Conservation (phyloP, 2,797 vertebrate genomes). For the Acropternis orthonyx region DNA sequence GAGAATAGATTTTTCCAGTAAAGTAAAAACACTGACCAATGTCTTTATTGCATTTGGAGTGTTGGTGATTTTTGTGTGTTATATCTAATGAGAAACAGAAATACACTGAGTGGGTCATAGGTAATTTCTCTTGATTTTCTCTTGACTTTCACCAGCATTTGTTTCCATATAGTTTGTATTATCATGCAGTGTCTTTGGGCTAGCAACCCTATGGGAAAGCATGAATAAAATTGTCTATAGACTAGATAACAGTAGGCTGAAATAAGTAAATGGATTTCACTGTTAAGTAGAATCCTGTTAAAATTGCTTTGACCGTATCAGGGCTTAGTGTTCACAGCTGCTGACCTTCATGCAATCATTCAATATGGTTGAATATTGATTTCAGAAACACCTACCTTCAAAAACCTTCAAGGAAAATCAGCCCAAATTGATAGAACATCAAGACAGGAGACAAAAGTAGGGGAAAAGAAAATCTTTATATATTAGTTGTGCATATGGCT, state of each 20-base stretch:
- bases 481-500: not conserved
- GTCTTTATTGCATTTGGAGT: not conserved
- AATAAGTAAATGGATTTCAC: not conserved
- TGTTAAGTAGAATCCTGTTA: not conserved
- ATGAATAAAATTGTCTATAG: not conserved
- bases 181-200: not conserved
- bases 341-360: not conserved
- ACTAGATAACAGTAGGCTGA: not conserved
- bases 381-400: not conserved
- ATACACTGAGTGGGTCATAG: not conserved
- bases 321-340: not conserved
- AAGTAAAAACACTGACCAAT: not conserved
- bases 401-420: not conserved
- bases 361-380: not conserved
- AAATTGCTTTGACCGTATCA: conserved; percentile 1
- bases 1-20: not conserved
- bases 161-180: not conserved
- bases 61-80: not conserved
- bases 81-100: not conserved
- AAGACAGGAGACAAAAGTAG: not conserved
- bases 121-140: not conserved
- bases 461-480: not conserved
- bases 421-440: not conserved
- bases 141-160: not conserved
- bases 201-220: not conserved